phyloP scores from a whole-genome alignment of 2,888 invertebrate genomes.

The Xylota segnis region DNA sequence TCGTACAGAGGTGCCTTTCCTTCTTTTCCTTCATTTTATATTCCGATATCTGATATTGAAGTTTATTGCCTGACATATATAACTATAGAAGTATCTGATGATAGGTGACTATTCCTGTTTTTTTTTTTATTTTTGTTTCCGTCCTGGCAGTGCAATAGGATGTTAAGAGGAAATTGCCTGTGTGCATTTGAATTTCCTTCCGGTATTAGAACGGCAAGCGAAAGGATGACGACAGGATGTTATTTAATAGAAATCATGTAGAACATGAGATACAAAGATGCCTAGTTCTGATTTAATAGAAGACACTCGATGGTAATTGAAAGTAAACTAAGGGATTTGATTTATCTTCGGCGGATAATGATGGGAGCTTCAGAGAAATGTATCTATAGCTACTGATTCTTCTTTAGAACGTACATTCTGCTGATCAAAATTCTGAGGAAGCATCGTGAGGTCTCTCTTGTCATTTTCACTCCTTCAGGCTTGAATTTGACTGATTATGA shows the following conservation, averaged over 20 bases:
- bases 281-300: not conserved
- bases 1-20: not conserved
- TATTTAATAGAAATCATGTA: not conserved
- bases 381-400: no score
- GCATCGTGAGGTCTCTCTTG: no score
- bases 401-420: no score
- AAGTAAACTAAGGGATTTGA: not conserved
- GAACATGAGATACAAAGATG: not conserved
- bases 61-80: conserved; percentile 28
- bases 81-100: conserved; percentile 10
- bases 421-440: no score
- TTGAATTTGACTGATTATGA: no score
- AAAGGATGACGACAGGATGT: conserved; percentile 14
- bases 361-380: no score
- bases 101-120: conserved; percentile 21
- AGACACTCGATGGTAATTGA: not conserved
- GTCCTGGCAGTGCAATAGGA: conserved; percentile 28
- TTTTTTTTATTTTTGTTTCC: not conserved
- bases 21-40: conserved; percentile 15
- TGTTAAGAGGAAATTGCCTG: conserved; percentile 39
- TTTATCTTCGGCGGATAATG: not conserved
- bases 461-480: no score
- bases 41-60: conserved; percentile 28
- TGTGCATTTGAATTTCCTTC: conserved; percentile 50
- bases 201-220: conserved; percentile 11